Evolutionary conservation across 2,888 invertebrate genomes (phyloP), one percentile per base, ranked within the genome.

Genomic region (Harmothoe impar): DNA sequence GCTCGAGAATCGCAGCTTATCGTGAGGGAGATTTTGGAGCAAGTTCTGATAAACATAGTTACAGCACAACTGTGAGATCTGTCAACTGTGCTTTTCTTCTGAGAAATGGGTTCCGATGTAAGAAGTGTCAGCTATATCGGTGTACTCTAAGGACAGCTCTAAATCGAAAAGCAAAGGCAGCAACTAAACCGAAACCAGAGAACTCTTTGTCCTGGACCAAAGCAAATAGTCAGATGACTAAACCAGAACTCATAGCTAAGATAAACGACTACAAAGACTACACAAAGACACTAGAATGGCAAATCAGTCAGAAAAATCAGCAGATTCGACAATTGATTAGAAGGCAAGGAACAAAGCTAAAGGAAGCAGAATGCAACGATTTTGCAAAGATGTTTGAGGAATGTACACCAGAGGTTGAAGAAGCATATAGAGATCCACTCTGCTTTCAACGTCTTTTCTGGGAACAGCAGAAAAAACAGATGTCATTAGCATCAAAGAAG

Each of bases 381-480:
- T 62, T 89, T 5, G 10, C 5, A 15, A 12, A 89, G n/a, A 33
- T 89, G 43, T 10, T 89, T 10, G 68, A 15, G 10, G 89, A 89
- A 17, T 68, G 23, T 35, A 29, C 20, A 1, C 17, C 17, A 23
- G 35, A 56, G 10, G 72, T 89, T 7, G 89, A 89, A 89, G 33
- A 56, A 7, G 29, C 62, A 56, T 89, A 15, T 29, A 29, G 31
- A 23, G 89, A 89, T 89, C 52, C 43, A 33, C 17, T 31, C 17
- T 68, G 31, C 10, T 89, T 31, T n/a, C 62, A 89, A 68, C 20
- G n/a, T n/a, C n/a, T n/a, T n/a, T n/a, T n/a, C n/a, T n/a, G n/a
- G n/a, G n/a, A n/a, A n/a, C n/a, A n/a, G 20, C 89, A 89, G 33
- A 33, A 25, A 33, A 89, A 62, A 68, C 62, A 23, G 20, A 89